Conservation (phyloP, 2,888 invertebrate genomes). For the Zygaena filipendulae region DNA sequence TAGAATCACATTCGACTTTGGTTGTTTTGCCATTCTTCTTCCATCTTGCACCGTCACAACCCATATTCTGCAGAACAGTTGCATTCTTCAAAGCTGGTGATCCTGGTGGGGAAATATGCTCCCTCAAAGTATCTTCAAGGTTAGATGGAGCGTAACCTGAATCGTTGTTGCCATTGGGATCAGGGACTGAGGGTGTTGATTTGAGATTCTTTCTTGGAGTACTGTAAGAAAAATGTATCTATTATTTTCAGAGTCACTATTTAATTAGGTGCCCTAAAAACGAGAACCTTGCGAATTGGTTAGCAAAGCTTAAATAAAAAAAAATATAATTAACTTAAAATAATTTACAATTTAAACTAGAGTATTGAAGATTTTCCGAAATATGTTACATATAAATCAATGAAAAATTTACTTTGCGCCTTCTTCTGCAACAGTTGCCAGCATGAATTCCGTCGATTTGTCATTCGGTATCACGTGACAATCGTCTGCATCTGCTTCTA, state of each 20-base stretch:
- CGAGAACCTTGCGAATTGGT: no score
- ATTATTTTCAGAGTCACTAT: no score
- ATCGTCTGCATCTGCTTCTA: constrained; percentile 70
- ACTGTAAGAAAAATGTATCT: constrained; percentile 23
- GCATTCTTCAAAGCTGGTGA: constrained; percentile 59
- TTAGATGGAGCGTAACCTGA: constrained; percentile 82
- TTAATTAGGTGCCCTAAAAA: no score
- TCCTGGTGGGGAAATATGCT: constrained; percentile 67
- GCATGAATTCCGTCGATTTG: constrained; percentile 90
- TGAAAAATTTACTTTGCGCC: constrained; percentile 82
- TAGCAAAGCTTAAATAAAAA: no score
- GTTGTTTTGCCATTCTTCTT: constrained; percentile 52
- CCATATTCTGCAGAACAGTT: constrained; percentile 46
- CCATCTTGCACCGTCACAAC: constrained; percentile 37
- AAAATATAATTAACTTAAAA: no score
- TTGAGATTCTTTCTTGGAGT: constrained; percentile 38
- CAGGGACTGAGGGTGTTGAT: constrained; percentile 63
- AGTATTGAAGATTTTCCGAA: no score
- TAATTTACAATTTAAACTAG: no score
- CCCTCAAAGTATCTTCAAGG: constrained; percentile 60
- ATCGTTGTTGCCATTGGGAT: constrained; percentile 86
- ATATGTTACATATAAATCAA: no score
- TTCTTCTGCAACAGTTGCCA: constrained; percentile 89
- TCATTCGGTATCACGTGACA: constrained; percentile 91
- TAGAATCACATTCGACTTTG: constrained; percentile 38